Evolutionary conservation across 2,113 vertebrate genomes (phyloP), one percentile per base, ranked within the genome.

Genomic region (Syngnathus scovelli): DNA sequence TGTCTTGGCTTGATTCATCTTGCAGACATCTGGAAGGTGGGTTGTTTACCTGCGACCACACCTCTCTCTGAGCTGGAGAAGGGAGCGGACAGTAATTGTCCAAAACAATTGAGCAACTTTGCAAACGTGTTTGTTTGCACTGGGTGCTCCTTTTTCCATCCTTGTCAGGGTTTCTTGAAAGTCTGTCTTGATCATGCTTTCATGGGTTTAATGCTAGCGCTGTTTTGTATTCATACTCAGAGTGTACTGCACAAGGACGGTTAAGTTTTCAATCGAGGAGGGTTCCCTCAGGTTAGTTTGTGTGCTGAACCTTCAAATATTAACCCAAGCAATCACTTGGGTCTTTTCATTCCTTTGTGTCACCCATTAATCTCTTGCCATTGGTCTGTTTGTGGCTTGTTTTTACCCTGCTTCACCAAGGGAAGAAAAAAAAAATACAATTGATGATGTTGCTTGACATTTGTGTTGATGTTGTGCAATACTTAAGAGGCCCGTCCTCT

Each of bases 221-320:
- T 70, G 39, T 38, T 23, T 7, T 21, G 23, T 23, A 39, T 74
- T 59, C 23, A 23, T 62, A 48, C 37, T 36, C 62, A 64, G 27
- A 18, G 39, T 64, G 9, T 13, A 52, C 51, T 77, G 41, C 11
- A 19, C 4, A 18, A 37, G 18, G 27, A 44, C 4, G 2, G 19
- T 39, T 56, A 15, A 55, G 15, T 13, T 52, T n/a, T 56, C 12
- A 43, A 18, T n/a, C 38, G 46, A 62, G 55, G 11, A 48, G 16
- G 49, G 46, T 64, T 62, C 46, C 72, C 61, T 69, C 67, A 51
- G 70, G 66, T 71, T 72, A 74, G 83, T 75, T 78, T 88, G 81
- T 88, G 86, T 85, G 74, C 77, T 71, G 80, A 83, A 77, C 83
- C 76, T 90, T 90, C 83, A 89, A 92, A 91, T 83, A 92, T 92